phyloP scores from a whole-genome alignment of 1,140 invertebrate genomes.

The Megalonaias nervosa region DNA sequence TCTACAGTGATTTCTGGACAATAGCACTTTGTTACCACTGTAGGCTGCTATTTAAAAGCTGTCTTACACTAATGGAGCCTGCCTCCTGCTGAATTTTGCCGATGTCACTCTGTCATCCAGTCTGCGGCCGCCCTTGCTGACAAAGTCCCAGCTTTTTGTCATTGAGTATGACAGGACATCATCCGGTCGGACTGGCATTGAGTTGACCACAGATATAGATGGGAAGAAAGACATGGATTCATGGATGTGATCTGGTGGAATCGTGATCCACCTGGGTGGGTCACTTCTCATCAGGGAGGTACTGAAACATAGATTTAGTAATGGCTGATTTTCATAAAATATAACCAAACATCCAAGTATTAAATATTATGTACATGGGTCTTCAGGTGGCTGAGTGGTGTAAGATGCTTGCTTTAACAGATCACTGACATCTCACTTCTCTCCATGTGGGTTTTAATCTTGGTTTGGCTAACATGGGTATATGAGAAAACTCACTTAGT shows the following conservation, averaged over 20 bases:
- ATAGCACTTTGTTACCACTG: too few relatives aligned
- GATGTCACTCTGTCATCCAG: constrained; percentile 53
- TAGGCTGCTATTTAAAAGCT: too few relatives aligned
- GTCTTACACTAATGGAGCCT: constrained; percentile 2
- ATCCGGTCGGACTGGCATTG: constrained; percentile 65
- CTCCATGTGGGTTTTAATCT: too few relatives aligned
- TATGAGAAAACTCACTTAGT: too few relatives aligned
- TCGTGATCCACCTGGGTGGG: constrained; percentile 21
- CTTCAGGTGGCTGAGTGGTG: too few relatives aligned
- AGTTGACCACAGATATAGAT: constrained; percentile 66
- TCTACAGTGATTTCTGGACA: too few relatives aligned
- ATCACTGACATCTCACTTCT: too few relatives aligned
- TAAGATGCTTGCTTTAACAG: too few relatives aligned
- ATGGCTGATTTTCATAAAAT: neutral
- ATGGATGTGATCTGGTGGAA: constrained; percentile 1
- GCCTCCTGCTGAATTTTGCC: constrained; percentile 42
- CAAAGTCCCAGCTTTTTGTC: constrained; percentile 55
- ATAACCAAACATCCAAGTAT: too few relatives aligned
- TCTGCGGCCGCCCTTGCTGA: constrained; percentile 48
- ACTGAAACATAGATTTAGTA: constrained; percentile 5
- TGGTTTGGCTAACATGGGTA: too few relatives aligned
- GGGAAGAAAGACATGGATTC: constrained; percentile 61
- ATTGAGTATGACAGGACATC: constrained; percentile 52
- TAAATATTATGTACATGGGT: too few relatives aligned
- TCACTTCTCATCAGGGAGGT: constrained; percentile 1